Conservation (phyloP, 92 coral and sea anemone species). For the Micromussa lordhowensis region DNA sequence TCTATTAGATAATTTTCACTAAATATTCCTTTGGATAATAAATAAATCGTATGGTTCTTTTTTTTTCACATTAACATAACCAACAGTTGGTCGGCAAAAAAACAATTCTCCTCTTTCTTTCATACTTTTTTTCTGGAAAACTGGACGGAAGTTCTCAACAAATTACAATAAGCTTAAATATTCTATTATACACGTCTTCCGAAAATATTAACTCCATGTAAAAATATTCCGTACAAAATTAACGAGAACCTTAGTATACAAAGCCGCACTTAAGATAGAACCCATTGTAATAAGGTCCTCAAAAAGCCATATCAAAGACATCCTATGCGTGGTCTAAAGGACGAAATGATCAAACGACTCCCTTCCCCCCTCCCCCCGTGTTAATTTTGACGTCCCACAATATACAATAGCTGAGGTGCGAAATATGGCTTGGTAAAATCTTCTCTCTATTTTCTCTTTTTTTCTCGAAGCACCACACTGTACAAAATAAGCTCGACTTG, state of each 20-base stretch:
- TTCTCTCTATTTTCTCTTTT: not conserved
- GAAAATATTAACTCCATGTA: slow-evolving; percentile 87
- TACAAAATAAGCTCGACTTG: slow-evolving; percentile 47
- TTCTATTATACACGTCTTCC: slow-evolving; percentile 72
- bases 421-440: slow-evolving; percentile 18
- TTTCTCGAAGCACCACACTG: slow-evolving; percentile 13
- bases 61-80: slow-evolving; percentile 35
- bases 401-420: slow-evolving; percentile 9
- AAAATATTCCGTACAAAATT: slow-evolving; percentile 93
- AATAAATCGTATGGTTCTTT: slow-evolving; percentile 32
- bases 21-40: slow-evolving; percentile 54
- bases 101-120: slow-evolving; percentile 24
- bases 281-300: not conserved
- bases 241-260: slow-evolving; percentile 37
- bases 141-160: slow-evolving; percentile 38
- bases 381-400: slow-evolving; percentile 23
- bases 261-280: slow-evolving; percentile 22
- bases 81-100: slow-evolving; percentile 34
- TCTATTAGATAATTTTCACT: slow-evolving; percentile 39
- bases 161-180: slow-evolving; percentile 75
- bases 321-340: not conserved
- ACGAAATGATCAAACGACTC: not conserved
- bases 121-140: slow-evolving; percentile 30
- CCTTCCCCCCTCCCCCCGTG: not conserved
- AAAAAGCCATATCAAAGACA: not conserved